Conservation (phyloP, 1,140 invertebrate species). For the Cataglyphis hispanica region DNA sequence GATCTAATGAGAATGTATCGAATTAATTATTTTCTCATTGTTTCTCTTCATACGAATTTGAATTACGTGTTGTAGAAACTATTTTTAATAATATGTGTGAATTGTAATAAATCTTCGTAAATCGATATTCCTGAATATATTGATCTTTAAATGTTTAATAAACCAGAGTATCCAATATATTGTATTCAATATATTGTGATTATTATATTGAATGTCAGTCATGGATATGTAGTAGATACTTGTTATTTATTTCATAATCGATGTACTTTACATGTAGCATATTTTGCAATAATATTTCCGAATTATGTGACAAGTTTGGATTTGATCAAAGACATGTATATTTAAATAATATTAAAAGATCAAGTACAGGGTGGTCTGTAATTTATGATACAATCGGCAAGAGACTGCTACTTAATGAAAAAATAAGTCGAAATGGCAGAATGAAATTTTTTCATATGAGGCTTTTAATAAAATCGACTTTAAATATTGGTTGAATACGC, state of each 20-base stretch:
- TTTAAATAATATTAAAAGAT: neutral
- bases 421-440: no score
- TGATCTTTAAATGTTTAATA: neutral
- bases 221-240: neutral
- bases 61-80: neutral
- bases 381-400: no score
- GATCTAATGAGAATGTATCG: neutral
- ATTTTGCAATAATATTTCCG: neutral
- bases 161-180: neutral
- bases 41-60: neutral
- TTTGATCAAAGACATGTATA: neutral
- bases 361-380: no score
- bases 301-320: neutral
- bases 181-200: no score
- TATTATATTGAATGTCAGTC: conserved; percentile 19
- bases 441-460: no score
- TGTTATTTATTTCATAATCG: conserved; percentile 8
- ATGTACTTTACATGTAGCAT: neutral
- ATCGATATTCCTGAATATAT: conserved; percentile 12
- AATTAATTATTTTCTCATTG: neutral
- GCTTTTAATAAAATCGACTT: no score
- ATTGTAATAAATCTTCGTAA: neutral
- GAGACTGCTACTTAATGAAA: no score
- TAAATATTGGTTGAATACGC: no score
- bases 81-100: neutral